These are phyloP conservation scores for Onychomys torridus DNA, from an alignment of 2,797 vertebrate species.

Conservation along the genomic window DNA sequence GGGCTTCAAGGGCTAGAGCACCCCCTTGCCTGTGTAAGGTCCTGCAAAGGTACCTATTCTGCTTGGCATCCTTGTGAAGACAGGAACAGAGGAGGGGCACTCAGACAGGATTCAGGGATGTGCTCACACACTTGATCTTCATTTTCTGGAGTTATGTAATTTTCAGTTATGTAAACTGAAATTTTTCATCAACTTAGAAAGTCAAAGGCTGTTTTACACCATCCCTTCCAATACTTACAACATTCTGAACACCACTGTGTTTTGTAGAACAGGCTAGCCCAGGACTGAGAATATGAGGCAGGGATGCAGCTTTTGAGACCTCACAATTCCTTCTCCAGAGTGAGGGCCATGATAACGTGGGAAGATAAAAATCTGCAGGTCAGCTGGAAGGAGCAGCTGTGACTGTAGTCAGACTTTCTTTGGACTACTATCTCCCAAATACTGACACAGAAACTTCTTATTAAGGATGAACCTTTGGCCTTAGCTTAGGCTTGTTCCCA, in stretches of 20 bases:
- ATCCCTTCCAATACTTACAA: not conserved
- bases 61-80: not conserved
- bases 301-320: too few species aligned
- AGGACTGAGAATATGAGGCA: not conserved
- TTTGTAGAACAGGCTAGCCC: not conserved
- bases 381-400: not conserved
- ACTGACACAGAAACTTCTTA: not conserved
- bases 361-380: not conserved
- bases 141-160: not conserved
- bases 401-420: not conserved
- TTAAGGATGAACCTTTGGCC: not conserved
- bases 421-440: not conserved
- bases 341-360: not conserved
- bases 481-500: not conserved
- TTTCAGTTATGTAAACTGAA: not conserved
- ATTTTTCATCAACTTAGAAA: not conserved
- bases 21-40: accelerated
- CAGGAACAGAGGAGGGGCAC: accelerated
- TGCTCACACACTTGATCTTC: not conserved
- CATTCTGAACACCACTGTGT: not conserved
- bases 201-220: not conserved
- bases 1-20: not conserved
- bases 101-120: too few species aligned
- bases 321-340: not conserved
- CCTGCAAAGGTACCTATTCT: not conserved